Conservation (phyloP, 2,888 invertebrate genomes). For the Azorinus chamasolen region DNA sequence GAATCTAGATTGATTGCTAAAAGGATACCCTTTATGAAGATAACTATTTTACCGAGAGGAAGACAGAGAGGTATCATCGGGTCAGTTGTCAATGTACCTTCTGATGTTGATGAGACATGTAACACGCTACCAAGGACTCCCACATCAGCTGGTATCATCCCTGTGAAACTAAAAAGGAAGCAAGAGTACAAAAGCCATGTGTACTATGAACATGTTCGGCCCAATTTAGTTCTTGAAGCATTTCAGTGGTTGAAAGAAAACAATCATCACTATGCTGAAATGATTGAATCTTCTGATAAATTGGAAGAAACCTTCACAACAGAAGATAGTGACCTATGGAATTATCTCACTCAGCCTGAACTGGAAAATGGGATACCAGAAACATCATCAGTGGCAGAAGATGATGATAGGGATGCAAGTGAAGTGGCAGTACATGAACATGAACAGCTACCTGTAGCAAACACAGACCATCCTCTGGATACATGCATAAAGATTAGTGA, state of each 20-base stretch:
- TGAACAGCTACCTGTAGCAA: too few species aligned
- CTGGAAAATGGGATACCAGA: conserved; percentile 8
- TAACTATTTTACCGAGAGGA: conserved; percentile 27
- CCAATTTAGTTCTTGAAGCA: conserved; percentile 24
- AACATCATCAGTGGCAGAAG: background rate
- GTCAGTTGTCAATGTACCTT: conserved; percentile 40
- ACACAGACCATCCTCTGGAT: conserved; percentile 17
- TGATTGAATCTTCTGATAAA: conserved; percentile 6
- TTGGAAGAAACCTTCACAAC: conserved; percentile 17
- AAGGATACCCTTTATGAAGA: conserved; percentile 49
- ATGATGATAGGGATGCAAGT: too few species aligned
- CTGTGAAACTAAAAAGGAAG: conserved; percentile 43
- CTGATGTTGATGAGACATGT: conserved; percentile 18
- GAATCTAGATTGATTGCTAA: conserved; percentile 26
- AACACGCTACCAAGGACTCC: conserved; percentile 30
- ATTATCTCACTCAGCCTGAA: conserved; percentile 16
- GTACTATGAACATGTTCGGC: conserved; percentile 26
- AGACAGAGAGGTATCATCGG: conserved; percentile 36
- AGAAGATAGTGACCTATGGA: conserved; percentile 36
- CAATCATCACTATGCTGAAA: conserved; percentile 30
- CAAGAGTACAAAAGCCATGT: conserved; percentile 32
- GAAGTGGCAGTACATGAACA: too few species aligned
- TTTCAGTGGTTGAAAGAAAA: conserved; percentile 23
- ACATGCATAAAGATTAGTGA: conserved; percentile 50
- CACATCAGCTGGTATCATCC: conserved; percentile 27